phyloP scores from a whole-genome alignment of 2,888 invertebrate species.

The Apamea anceps region DNA sequence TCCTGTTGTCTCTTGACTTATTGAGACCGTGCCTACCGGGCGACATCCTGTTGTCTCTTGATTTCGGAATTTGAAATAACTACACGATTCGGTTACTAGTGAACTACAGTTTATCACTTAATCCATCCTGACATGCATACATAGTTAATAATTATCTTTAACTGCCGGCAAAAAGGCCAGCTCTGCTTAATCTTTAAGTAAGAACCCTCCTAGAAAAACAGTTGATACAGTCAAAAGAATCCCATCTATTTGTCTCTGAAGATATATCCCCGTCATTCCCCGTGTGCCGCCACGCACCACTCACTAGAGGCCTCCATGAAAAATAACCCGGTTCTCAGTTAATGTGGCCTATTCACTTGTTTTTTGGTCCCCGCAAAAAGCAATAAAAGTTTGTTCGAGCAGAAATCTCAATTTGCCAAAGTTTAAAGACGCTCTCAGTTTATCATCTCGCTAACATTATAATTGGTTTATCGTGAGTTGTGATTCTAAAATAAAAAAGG shows the following conservation, averaged over 20 bases:
- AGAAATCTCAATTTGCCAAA: conserved; percentile 82
- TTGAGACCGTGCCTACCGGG: background rate
- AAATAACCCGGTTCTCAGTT: conserved; percentile 58
- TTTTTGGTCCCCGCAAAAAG: conserved; percentile 74
- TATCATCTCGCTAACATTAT: conserved; percentile 73
- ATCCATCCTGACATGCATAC: background rate
- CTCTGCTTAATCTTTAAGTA: background rate
- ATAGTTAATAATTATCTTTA: background rate
- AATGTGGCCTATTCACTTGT: conserved; percentile 60
- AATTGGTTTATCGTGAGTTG: conserved; percentile 73
- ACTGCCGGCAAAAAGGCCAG: background rate
- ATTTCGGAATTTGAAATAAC: background rate
- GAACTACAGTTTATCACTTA: no score
- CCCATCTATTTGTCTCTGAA: conserved; percentile 10
- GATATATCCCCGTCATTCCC: conserved; percentile 8
- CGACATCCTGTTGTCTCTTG: background rate
- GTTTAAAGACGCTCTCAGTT: conserved; percentile 70
- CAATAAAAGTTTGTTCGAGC: conserved; percentile 84
- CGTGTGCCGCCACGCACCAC: background rate
- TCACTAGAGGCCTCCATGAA: conserved; percentile 43
- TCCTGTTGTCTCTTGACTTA: background rate
- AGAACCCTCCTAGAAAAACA: background rate
- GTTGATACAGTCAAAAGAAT: conserved; percentile 15
- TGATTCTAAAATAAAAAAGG: conserved; percentile 53
- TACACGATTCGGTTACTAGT: background rate